Evolutionary conservation across 2,797 vertebrate genomes (phyloP).

Genomic region (Esox masquinongy): DNA sequence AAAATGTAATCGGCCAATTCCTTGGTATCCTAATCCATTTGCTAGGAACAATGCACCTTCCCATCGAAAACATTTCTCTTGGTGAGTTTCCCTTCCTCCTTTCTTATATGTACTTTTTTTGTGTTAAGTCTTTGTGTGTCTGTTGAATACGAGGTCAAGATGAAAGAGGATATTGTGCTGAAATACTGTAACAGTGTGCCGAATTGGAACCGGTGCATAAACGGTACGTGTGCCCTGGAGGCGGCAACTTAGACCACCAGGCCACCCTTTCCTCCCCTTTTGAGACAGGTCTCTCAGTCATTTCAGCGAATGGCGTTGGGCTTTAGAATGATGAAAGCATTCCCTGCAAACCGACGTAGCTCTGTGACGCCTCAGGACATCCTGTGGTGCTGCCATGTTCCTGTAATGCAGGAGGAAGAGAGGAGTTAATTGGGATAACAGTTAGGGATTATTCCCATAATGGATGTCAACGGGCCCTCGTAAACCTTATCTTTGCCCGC

Average conservation of each 20-base stretch:
- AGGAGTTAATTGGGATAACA: constrained; percentile 33
- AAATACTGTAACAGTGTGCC: too few species aligned
- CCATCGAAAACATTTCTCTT: background rate
- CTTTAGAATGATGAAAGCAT: constrained; percentile 42
- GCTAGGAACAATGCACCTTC: background rate
- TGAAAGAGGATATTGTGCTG: too few species aligned
- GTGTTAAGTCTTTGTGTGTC: too few species aligned
- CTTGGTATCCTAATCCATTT: background rate
- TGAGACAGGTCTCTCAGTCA: background rate
- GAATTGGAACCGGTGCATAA: too few species aligned
- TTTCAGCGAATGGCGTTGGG: background rate
- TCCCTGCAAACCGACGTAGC: constrained; percentile 37
- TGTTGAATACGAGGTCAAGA: too few species aligned
- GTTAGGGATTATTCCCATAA: constrained; percentile 29
- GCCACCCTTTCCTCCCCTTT: background rate
- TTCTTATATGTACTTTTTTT: too few species aligned
- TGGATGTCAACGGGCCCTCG: background rate
- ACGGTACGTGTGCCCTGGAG: too few species aligned
- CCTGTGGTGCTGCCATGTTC: constrained; percentile 59
- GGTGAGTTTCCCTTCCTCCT: too few species aligned
- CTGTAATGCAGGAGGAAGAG: constrained; percentile 41
- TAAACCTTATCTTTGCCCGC: background rate
- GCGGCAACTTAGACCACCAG: too few species aligned
- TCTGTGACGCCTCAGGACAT: constrained; percentile 59
- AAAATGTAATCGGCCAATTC: background rate